Conservation (phyloP, 2,113 vertebrate species). For the Jaculus jaculus region DNA sequence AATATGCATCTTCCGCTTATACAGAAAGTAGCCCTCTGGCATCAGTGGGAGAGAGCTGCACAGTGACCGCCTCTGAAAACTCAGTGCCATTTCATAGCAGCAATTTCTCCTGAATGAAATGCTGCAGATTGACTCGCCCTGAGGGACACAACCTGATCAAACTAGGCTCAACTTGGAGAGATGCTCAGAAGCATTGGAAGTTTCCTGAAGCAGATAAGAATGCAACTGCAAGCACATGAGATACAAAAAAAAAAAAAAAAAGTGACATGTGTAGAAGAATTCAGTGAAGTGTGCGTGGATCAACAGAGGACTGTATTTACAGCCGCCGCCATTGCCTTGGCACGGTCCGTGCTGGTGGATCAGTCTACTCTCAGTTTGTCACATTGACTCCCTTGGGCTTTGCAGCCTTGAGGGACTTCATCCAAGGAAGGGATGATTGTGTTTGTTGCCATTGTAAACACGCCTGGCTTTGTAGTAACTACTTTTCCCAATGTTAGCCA, state of each 20-base stretch:
- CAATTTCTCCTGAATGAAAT: neutral
- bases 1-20: neutral
- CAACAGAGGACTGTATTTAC: neutral
- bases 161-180: neutral
- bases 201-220: neutral
- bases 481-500: neutral
- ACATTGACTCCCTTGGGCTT: neutral
- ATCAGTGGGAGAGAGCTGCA: neutral
- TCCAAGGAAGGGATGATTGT: neutral
- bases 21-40: neutral
- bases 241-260: neutral
- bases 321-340: neutral
- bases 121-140: neutral
- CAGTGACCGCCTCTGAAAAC: neutral
- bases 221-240: neutral
- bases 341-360: neutral
- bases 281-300: neutral
- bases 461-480: neutral
- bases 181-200: neutral
- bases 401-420: neutral
- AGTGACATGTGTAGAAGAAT: neutral
- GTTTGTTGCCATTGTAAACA: neutral
- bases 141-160: neutral
- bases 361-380: neutral
- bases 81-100: neutral